A percentile compares a stretch with the other conserved stretches of the same genome.
These are phyloP conservation scores for Ditylenchus dipsaci DNA, from an alignment of 1,140 invertebrate genomes.

Conservation along the genomic window DNA sequence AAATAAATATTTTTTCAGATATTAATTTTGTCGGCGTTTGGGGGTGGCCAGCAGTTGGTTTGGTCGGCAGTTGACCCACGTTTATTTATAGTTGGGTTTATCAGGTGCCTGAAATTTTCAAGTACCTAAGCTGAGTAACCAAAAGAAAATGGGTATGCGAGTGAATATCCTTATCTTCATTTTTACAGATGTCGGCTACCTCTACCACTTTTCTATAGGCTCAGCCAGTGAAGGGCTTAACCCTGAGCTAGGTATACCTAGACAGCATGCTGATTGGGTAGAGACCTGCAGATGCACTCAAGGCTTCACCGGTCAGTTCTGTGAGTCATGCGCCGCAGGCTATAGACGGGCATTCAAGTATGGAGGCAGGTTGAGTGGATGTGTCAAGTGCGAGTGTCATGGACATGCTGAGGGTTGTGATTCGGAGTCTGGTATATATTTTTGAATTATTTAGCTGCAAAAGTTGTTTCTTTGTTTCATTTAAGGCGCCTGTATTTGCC, in stretches of 20 bases:
- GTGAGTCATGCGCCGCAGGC: constrained; percentile 88
- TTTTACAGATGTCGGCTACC: constrained; percentile 41
- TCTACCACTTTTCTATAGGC: constrained; percentile 39
- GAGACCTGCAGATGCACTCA: constrained; percentile 87
- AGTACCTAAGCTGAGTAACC: too few relatives aligned
- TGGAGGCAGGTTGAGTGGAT: constrained; percentile 83
- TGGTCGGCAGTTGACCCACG: too few relatives aligned
- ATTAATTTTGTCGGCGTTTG: too few relatives aligned
- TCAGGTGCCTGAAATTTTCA: too few relatives aligned
- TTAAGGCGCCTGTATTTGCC: constrained; percentile 31
- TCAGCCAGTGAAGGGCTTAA: constrained; percentile 27
- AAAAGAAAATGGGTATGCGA: too few relatives aligned
- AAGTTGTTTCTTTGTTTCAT: background rate
- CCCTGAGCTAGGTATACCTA: constrained; percentile 64
- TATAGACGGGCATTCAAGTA: constrained; percentile 81
- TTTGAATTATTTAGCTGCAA: background rate
- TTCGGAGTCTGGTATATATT: constrained; percentile 73
- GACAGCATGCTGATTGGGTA: constrained; percentile 73
- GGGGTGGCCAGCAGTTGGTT: too few relatives aligned
- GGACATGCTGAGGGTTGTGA: constrained; percentile 91
- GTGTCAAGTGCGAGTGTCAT: constrained; percentile 91
- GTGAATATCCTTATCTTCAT: too few relatives aligned
- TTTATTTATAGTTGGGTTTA: too few relatives aligned
- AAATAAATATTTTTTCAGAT: too few relatives aligned
- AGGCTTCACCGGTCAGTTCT: constrained; percentile 85